Percentiles rank a stretch among this genome's conserved stretches.
phyloP scores from a whole-genome alignment of 2,888 invertebrate genomes.

The Conops quadrifasciatus region DNA sequence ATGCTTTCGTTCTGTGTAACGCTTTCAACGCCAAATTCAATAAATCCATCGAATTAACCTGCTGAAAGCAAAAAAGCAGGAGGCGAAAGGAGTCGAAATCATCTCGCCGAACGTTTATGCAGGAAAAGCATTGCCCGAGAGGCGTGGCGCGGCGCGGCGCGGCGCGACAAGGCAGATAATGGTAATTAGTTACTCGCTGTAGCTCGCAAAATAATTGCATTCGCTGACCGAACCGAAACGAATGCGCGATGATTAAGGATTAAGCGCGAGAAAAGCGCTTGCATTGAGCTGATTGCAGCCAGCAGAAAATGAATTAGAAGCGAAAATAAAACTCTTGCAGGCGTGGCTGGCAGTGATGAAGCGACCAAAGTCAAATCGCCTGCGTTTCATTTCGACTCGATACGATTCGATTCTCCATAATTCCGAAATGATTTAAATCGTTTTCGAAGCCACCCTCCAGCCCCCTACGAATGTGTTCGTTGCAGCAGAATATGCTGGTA shows the following conservation, averaged over 20 bases:
- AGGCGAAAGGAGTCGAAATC: neutral
- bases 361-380: neutral
- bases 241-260: slow-evolving; percentile 23
- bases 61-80: neutral
- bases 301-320: neutral
- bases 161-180: no score
- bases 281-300: slow-evolving; percentile 23
- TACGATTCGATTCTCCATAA: slow-evolving; percentile 1
- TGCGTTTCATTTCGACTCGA: no score
- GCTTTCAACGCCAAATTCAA: slow-evolving; percentile 16
- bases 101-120: neutral
- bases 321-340: neutral
- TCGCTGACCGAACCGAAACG: slow-evolving; percentile 12
- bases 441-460: neutral
- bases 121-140: neutral
- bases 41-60: slow-evolving; percentile 30
- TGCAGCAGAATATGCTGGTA: neutral
- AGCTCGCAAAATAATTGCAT: slow-evolving; percentile 11
- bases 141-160: no score
- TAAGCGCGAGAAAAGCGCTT: slow-evolving; percentile 19
- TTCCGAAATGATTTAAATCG: slow-evolving; percentile 31
- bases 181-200: neutral
- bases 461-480: neutral
- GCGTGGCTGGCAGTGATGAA: neutral
- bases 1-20: neutral